phyloP scores from a whole-genome alignment of 2,888 invertebrate genomes.

The Limnephilus lunatus region DNA sequence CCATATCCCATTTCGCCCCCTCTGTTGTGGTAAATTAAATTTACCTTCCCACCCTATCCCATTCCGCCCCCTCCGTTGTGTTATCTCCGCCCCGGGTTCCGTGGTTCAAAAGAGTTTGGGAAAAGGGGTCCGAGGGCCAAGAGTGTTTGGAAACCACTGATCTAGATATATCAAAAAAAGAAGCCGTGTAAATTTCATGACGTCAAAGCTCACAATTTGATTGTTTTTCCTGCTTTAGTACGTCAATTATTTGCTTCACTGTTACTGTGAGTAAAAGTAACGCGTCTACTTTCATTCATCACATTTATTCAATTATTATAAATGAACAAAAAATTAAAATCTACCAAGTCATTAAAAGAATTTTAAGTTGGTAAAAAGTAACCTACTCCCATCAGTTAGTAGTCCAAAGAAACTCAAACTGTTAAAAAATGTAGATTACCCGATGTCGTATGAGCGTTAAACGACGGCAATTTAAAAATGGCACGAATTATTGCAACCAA shows the following conservation, averaged over 20 bases:
- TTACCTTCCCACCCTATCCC: too few relatives aligned
- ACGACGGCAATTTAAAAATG: not conserved
- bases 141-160: too few relatives aligned
- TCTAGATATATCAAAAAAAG: too few relatives aligned
- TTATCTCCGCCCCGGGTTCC: too few relatives aligned
- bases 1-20: too few relatives aligned
- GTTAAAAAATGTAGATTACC: not conserved
- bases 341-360: not conserved
- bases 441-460: not conserved
- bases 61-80: too few relatives aligned
- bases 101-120: too few relatives aligned
- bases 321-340: not conserved
- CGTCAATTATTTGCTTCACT: too few relatives aligned
- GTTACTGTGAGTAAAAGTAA: too few relatives aligned
- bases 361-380: not conserved
- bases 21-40: too few relatives aligned
- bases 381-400: not conserved
- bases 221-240: too few relatives aligned
- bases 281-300: not conserved
- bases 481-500: not conserved
- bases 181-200: not conserved
- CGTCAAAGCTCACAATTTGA: not conserved
- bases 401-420: not conserved
- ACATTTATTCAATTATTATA: not conserved
- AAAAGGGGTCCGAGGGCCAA: too few relatives aligned